A percentile compares a stretch with the other conserved stretches of the same genome.
phyloP scores from a whole-genome alignment of 2,888 invertebrate genomes.

The Andrena bucephala region DNA sequence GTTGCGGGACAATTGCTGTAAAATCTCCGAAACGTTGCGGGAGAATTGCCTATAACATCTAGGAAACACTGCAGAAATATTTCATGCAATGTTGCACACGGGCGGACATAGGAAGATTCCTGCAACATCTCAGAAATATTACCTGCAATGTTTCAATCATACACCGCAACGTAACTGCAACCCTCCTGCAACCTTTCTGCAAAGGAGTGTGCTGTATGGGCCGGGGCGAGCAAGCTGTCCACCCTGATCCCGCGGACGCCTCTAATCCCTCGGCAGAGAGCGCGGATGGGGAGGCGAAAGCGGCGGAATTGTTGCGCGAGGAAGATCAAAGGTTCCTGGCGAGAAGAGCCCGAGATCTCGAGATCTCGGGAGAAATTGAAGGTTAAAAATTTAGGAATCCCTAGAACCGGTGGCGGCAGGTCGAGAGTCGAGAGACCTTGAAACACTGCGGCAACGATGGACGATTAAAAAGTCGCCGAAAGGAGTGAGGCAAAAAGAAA shows the following conservation, averaged over 20 bases:
- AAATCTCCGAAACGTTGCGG: too few species aligned
- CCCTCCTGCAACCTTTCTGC: too few species aligned
- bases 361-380: slow-evolving; percentile 34
- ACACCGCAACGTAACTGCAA: too few species aligned
- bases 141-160: too few species aligned
- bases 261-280: not conserved
- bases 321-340: slow-evolving; percentile 24
- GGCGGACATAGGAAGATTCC: too few species aligned
- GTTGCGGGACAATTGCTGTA: too few species aligned
- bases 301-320: slow-evolving; percentile 25
- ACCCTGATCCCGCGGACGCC: not conserved
- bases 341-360: not conserved
- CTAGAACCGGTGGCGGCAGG: not conserved
- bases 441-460: not conserved
- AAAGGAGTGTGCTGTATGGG: too few species aligned
- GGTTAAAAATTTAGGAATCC: slow-evolving; percentile 47
- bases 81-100: too few species aligned
- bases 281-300: not conserved
- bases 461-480: slow-evolving; percentile 26
- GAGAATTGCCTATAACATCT: too few species aligned
- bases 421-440: slow-evolving; percentile 12
- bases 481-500: not conserved
- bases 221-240: not conserved
- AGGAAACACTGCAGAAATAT: too few species aligned
- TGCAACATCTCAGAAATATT: too few species aligned